Base-by-base conservation (phyloP, 2,113 vertebrate genomes). In the Cromileptes altivelis region DNA sequence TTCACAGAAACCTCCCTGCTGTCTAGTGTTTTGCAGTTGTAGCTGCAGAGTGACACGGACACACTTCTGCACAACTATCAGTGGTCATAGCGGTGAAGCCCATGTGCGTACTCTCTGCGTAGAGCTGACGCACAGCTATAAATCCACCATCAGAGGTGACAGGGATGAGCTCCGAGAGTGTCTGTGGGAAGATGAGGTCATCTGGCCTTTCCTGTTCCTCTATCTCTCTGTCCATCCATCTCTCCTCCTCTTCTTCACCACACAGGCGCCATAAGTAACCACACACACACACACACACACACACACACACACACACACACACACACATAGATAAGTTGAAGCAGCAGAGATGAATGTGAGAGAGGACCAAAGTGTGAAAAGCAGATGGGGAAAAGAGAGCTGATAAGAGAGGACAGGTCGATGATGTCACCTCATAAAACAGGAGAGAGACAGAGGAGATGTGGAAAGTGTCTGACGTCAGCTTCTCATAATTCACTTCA, bases 351-450 rank as follows among this genome's bases (percentile, higher is more conserved):
- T 45, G 30, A 76, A 79, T 61, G 76, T 70, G 78, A 37, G 78
- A 57, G 55, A 81, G 68, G 71, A 79, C 63, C 53, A 58, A 67
- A 81, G 84, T 85, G 84, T 75, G 81, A 90, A 70, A 65, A 62
- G 60, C 78, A 75, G 81, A 72, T 55, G 82, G 61, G 84, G 72
- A 75, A 40, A 11, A 62, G n/a, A 84, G 83, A 21, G 61, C 84
- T 84, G 91, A 94, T 93, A 92, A 90, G 87, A 81, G 71, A 67
- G 80, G 79, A 78, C 21, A 9, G 70, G 80, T 80, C 73, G 30
- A 42, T 93, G 91, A 94, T 89, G 88, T 94, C 91, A 94, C 52
- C 78, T 12, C 57, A 47, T 57, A 84, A 90, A 86, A 84, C 9
- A 15, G 73, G 65, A 57, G 67, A 82, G 75, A 63, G 50, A 49